Base-by-base conservation (phyloP, 2,797 vertebrate genomes). In the Tapera naevia region DNA sequence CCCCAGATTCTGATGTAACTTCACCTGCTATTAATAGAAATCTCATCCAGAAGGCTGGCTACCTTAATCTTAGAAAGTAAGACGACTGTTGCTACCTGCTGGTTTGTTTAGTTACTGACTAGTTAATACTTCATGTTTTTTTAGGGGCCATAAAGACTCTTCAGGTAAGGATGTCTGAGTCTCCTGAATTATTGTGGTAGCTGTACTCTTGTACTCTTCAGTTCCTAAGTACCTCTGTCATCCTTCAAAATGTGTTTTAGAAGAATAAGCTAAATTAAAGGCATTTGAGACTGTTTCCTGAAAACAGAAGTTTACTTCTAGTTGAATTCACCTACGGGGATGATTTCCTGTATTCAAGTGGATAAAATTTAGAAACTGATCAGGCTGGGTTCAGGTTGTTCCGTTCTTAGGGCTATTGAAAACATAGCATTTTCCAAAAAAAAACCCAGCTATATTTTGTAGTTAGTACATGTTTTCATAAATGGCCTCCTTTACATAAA, bases 11-110 rank as follows among this genome's bases (percentile, higher is more conserved):
- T 24, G 98, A 99, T 86, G 94, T 95, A 46, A 73, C 96, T 32
- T 96, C 91, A 2, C 98, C 99, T 21, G 97, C 97, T 33, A 98
- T 99, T 97, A 99, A 99, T 84, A 99, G 99, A 94, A 99, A 98
- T 15, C 99, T 99, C 56, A 98, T 99, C 93, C 99, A 99, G 98
- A 99, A 99, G 97, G 98, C 99, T 37, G 99, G 99, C 78, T 99
- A 99, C 98, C 99, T 99, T 94, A 99, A 99, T 94, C 99, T 99
- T 86, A 98, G 99, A 97, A 99, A 98, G 99, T 99, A 98, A 98
- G 98, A 82, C 8, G 1, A 25, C 56, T n/a, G 4, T 19, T 67
- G 11, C n/a, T 76, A 5, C 12, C 13, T 3, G 0, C 13, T 80
- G 4, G 4, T 80, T 72, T 88, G 17, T 78, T 80, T 37, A 78